Conservation (phyloP, 2,888 invertebrate species). For the Neoitamus cyanurus region DNA sequence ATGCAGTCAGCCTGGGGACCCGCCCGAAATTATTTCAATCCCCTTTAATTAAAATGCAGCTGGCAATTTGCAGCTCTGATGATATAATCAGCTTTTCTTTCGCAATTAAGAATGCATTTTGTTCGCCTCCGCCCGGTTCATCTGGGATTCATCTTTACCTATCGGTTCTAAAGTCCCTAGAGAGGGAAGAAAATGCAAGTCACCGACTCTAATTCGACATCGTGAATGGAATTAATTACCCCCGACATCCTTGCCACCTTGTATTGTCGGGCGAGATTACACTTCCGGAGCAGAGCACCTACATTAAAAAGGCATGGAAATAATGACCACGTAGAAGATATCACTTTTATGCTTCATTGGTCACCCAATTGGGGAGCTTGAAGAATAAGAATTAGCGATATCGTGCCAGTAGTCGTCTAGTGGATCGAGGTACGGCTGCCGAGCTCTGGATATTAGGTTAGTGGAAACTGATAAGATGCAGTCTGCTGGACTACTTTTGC, state of each 20-base stretch:
- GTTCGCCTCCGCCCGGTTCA: not conserved
- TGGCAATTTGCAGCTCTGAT: conserved; percentile 31
- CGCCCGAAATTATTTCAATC: conserved; percentile 23
- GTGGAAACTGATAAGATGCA: conserved; percentile 32
- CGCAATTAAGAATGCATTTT: conserved; percentile 23
- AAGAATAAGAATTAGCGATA: conserved; percentile 32
- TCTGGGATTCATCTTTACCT: conserved; percentile 33
- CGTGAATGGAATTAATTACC: conserved; percentile 52
- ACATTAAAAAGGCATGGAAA: conserved; percentile 19
- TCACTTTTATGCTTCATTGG: conserved; percentile 26
- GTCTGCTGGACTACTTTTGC: conserved; percentile 7
- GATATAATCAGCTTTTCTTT: conserved; percentile 42
- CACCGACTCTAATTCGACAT: conserved; percentile 49
- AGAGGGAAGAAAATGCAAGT: conserved; percentile 49
- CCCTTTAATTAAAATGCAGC: conserved; percentile 36
- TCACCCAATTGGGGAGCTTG: not conserved
- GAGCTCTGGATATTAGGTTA: conserved; percentile 17
- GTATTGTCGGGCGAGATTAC: not conserved
- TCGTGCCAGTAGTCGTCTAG: not conserved
- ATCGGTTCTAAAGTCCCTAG: not conserved
- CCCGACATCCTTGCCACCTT: not conserved
- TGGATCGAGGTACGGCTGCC: not conserved
- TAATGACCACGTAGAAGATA: conserved; percentile 30
- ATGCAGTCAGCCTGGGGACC: not conserved
- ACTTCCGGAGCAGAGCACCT: not conserved